phyloP scores from a whole-genome alignment of 1,140 invertebrate genomes.

The Drosophila tani region DNA sequence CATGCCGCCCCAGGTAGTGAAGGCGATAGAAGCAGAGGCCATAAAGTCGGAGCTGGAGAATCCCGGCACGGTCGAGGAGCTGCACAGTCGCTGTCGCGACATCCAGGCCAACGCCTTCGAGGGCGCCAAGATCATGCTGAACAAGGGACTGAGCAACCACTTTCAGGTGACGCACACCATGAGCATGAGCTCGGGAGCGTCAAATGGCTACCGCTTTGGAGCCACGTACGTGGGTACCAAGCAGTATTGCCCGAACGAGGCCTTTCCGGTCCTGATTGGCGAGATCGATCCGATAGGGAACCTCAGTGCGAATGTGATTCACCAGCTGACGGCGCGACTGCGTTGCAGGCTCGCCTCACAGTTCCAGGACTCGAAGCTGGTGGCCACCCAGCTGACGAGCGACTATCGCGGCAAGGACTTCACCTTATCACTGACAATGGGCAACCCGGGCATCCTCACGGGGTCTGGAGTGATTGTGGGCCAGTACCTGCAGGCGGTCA shows the following conservation, averaged over 20 bases:
- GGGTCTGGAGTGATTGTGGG: conserved; percentile 93
- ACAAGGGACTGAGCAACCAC: conserved; percentile 98
- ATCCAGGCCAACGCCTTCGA: conserved; percentile 98
- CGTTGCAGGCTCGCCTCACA: conserved; percentile 95
- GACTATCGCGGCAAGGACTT: conserved; percentile 96
- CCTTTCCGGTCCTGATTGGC: conserved; percentile 97
- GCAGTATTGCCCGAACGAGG: conserved; percentile 92
- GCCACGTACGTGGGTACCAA: conserved; percentile 98
- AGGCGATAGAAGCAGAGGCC: conserved; percentile 31
- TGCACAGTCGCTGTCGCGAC: conserved; percentile 99
- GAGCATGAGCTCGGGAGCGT: conserved; percentile 93
- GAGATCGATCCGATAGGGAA: conserved; percentile 98
- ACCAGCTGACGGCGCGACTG: conserved; percentile 92
- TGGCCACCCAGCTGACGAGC: conserved; percentile 92
- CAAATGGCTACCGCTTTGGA: conserved; percentile 98
- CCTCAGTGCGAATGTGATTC: conserved; percentile 98
- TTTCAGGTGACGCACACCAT: conserved; percentile 98
- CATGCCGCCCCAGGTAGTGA: conserved; percentile 73
- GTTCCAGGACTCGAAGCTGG: conserved; percentile 95
- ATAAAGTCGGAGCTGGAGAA: conserved; percentile 87
- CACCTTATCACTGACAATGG: conserved; percentile 94
- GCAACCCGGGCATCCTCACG: conserved; percentile 95
- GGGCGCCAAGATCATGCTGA: conserved; percentile 97
- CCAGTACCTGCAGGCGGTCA: conserved; percentile 95
- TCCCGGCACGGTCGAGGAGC: conserved; percentile 97